These are phyloP conservation scores for Ectemnius lituratus DNA, from an alignment of 2,888 invertebrate genomes.

Conservation along the genomic window DNA sequence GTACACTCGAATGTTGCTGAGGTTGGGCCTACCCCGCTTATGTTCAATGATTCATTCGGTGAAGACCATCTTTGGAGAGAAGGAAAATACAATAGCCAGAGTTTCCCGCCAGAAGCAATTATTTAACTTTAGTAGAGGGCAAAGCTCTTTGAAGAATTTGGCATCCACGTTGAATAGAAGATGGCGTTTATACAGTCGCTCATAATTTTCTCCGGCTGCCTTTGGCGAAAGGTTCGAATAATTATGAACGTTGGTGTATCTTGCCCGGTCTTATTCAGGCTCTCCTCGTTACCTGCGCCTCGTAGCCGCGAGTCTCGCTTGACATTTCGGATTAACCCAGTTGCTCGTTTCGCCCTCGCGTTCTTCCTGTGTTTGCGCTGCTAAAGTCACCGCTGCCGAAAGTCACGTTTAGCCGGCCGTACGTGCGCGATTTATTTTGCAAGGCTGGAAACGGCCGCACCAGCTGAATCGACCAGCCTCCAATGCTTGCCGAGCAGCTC, in stretches of 20 bases:
- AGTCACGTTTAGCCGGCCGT: constrained; percentile 35
- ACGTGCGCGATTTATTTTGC: constrained; percentile 46
- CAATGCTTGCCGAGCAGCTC: constrained; percentile 20
- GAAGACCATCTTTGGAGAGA: too few species aligned
- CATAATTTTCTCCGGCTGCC: too few species aligned
- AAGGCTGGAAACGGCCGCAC: constrained; percentile 30
- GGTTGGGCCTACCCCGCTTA: too few species aligned
- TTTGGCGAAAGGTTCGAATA: too few species aligned
- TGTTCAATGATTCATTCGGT: too few species aligned
- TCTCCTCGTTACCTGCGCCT: constrained; percentile 15
- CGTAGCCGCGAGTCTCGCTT: constrained; percentile 57
- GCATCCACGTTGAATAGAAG: too few species aligned
- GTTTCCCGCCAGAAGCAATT: constrained; percentile 7
- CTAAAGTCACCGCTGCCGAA: constrained; percentile 31
- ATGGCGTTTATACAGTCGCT: too few species aligned
- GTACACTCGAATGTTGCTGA: too few species aligned
- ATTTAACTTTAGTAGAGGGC: constrained; percentile 8
- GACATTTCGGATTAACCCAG: constrained; percentile 70
- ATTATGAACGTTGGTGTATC: too few species aligned
- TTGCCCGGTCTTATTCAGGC: neutral
- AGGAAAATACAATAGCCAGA: too few species aligned
- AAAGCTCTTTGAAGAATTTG: constrained; percentile 10
- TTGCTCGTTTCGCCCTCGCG: constrained; percentile 66
- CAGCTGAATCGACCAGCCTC: constrained; percentile 39
- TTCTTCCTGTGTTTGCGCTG: constrained; percentile 52